Conservation (phyloP, 2,888 invertebrate genomes). For the Craniophora ligustri region DNA sequence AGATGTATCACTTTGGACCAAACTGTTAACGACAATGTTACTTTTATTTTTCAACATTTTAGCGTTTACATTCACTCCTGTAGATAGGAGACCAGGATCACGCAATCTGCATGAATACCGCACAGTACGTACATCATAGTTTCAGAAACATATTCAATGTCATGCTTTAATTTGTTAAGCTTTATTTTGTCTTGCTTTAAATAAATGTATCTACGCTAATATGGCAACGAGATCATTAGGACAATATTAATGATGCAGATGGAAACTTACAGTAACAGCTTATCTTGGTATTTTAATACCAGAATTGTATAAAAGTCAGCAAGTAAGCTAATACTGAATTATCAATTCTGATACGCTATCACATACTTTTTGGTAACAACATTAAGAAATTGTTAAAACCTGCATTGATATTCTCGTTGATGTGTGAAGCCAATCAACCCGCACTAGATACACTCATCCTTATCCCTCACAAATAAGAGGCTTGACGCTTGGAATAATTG, state of each 20-base stretch:
- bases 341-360: no score
- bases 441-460: no score
- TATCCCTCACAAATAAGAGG: no score
- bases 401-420: no score
- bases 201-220: slow-evolving; percentile 16
- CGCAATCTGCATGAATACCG: slow-evolving; percentile 80
- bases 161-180: slow-evolving; percentile 20
- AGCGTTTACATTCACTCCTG: slow-evolving; percentile 74
- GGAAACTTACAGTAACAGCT: slow-evolving; percentile 8
- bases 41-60: slow-evolving; percentile 68
- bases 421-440: no score
- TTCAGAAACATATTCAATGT: slow-evolving; percentile 63
- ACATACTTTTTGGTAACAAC: no score
- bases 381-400: no score
- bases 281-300: not conserved
- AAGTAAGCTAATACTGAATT: no score
- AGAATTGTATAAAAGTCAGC: not conserved
- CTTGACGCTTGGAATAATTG: no score
- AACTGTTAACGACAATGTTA: slow-evolving; percentile 38
- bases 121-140: slow-evolving; percentile 74
- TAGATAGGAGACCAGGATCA: slow-evolving; percentile 78
- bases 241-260: slow-evolving; percentile 24
- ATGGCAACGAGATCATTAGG: slow-evolving; percentile 5
- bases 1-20: slow-evolving; percentile 12
- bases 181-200: slow-evolving; percentile 7